Base-by-base conservation (phyloP, 2,797 vertebrate species). In the Cossypha heuglini region DNA sequence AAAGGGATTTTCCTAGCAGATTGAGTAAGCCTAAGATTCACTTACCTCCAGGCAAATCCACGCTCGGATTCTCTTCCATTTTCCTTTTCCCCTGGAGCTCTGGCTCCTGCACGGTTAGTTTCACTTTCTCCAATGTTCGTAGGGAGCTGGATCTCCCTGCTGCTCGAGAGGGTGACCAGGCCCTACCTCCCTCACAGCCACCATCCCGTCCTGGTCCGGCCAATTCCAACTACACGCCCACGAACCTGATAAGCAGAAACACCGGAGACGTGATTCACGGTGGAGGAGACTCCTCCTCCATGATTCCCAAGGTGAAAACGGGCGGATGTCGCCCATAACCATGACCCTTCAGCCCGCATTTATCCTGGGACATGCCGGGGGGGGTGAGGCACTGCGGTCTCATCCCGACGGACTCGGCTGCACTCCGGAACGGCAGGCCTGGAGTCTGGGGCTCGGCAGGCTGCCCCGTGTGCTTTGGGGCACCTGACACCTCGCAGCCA, bases 41-140 rank as follows among this genome's bases (percentile, higher is more conserved):
- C 97, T 96, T 96, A 98, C 98, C 96, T 93, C 82, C 51, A 19
- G 59, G 40, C 42, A 58, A 58, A 62, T 66, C 83, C 45, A 51
- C 1, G 2, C 35, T 73, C 73, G 64, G 77, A 81, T 92, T 92
- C 43, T 92, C 86, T 5, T 95, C 87, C 98, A 98, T 98, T 88
- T 90, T 90, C 73, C 57, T 63, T 93, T 29, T 52, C 59, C 76
- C 8, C 20, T 21, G 62, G 21, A 45, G 43, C 78, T 85, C 62
- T 68, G 69, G 43, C 49, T 85, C 69, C 58, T 58, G 48, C 55
- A 28, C 25, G 0, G n/a, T 33, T 48, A 55, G 58, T 81, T 92
- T 96, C 93, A 97, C 94, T 93, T 91, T 89, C 92, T 88, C n/a
- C 49, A 67, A 35, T 1, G 49, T 5, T 89, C 90, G 68, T 14